Evolutionary conservation across 64 coral and sea anemone genomes (phyloP).

Genomic region (Astreopora myriophthalma): DNA sequence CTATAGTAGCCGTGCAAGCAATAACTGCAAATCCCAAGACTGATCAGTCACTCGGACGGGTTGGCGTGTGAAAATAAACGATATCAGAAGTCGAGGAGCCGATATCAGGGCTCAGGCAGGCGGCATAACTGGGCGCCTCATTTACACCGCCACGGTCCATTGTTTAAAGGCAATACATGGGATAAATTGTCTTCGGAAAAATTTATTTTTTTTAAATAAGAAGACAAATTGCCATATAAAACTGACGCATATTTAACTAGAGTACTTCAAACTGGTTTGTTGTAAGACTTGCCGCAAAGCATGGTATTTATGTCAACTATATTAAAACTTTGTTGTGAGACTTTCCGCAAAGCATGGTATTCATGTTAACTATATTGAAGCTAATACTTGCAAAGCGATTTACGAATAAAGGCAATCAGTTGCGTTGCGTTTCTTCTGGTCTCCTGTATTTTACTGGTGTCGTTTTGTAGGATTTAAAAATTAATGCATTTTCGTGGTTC

Average conservation of each 20-base stretch:
- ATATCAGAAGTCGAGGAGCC: neutral
- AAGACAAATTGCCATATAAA: neutral
- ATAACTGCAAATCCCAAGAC: constrained; percentile 98
- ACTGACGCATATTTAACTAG: neutral
- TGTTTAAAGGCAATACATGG: neutral
- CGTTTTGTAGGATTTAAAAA: neutral
- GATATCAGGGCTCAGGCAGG: neutral
- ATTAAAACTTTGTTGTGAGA: neutral
- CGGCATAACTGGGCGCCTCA: too few species aligned
- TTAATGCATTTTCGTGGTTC: too few species aligned
- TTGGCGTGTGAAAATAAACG: constrained; percentile 65
- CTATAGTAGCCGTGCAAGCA: constrained; percentile 87
- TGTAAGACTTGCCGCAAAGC: too few species aligned
- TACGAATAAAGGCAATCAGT: neutral
- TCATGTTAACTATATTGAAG: neutral
- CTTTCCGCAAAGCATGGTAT: neutral
- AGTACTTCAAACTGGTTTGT: too few species aligned
- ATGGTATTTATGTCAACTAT: too few species aligned
- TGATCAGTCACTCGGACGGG: constrained; percentile 84
- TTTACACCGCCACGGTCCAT: neutral
- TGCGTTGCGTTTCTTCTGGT: neutral
- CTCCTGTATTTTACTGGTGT: too few species aligned
- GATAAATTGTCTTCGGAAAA: neutral
- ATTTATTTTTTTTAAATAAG: neutral
- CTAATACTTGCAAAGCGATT: neutral